phyloP scores from a whole-genome alignment of 2,888 invertebrate species.

The Caradrina clavipalpis region DNA sequence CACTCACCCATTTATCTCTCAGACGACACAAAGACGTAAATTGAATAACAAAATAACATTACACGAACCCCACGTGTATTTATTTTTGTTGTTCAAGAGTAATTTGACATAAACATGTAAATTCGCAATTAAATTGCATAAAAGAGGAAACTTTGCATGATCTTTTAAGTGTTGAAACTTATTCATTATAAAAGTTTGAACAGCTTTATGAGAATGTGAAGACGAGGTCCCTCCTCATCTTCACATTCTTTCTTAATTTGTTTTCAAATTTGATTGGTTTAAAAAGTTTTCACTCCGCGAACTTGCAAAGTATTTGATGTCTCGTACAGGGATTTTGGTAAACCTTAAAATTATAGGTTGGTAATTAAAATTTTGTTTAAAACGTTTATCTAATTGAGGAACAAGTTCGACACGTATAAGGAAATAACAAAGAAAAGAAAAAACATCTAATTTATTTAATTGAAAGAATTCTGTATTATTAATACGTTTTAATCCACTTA shows the following conservation, averaged over 20 bases:
- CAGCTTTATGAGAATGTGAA: conserved; percentile 5
- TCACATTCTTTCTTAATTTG: conserved; percentile 37
- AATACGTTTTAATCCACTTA: conserved; percentile 3
- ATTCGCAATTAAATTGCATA: conserved; percentile 6
- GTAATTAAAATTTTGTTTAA: conserved; percentile 16
- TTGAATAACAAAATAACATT: conserved; percentile 72
- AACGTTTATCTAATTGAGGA: conserved; percentile 24
- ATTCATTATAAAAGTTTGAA: conserved; percentile 29
- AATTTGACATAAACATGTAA: conserved; percentile 16
- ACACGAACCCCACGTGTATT: conserved; percentile 25
- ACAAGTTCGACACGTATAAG: conserved; percentile 14
- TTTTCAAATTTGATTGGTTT: conserved; percentile 31
- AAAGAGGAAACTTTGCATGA: conserved; percentile 17
- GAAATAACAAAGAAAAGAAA: conserved; percentile 27
- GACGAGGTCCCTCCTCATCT: no score
- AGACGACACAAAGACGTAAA: conserved; percentile 70
- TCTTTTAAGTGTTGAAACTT: conserved; percentile 1
- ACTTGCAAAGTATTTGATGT: conserved; percentile 13
- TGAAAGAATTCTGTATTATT: conserved; percentile 5
- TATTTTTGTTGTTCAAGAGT: conserved; percentile 29
- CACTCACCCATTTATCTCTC: conserved; percentile 74
- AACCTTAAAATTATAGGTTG: conserved; percentile 6
- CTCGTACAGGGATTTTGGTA: conserved; percentile 6
- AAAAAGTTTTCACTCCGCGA: conserved; percentile 6
- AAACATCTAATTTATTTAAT: conserved; percentile 12